phyloP scores from a whole-genome alignment of 2,113 vertebrate genomes.

The Cynocephalus volans region DNA sequence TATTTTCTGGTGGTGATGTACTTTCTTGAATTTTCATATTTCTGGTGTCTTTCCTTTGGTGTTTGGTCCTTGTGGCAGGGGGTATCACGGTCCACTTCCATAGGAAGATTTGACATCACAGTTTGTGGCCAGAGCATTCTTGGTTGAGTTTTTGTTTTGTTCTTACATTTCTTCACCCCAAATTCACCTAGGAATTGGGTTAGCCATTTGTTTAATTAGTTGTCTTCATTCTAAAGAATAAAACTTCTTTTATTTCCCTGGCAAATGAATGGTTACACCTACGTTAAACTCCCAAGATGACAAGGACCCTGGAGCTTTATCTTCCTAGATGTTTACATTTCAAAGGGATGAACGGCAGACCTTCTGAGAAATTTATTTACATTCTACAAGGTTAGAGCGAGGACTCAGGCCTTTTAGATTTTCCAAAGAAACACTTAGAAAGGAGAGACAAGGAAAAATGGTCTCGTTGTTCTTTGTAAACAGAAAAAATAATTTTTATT shows the following conservation, averaged over 20 bases:
- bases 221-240: background rate
- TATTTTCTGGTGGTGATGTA: too few species aligned
- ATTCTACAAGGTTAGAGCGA: background rate
- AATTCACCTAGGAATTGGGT: background rate
- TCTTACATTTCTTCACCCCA: background rate
- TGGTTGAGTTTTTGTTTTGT: background rate
- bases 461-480: background rate
- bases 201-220: slow-evolving; percentile 1
- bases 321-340: background rate
- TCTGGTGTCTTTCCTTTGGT: too few species aligned
- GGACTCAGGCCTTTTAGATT: background rate
- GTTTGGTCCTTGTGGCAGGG: too few species aligned
- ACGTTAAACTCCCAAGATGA: background rate
- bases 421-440: background rate
- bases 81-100: background rate
- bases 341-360: background rate
- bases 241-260: background rate
- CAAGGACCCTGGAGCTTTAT: background rate
- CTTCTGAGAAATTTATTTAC: background rate
- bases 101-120: background rate
- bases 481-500: background rate
- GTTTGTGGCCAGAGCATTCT: background rate
- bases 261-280: background rate
- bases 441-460: background rate
- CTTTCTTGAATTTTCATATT: too few species aligned